A percentile compares a stretch with the other conserved stretches of the same genome.
These are phyloP conservation scores for Drosophila mercatorum DNA, from an alignment of 2,888 invertebrate species.

Conservation along the genomic window DNA sequence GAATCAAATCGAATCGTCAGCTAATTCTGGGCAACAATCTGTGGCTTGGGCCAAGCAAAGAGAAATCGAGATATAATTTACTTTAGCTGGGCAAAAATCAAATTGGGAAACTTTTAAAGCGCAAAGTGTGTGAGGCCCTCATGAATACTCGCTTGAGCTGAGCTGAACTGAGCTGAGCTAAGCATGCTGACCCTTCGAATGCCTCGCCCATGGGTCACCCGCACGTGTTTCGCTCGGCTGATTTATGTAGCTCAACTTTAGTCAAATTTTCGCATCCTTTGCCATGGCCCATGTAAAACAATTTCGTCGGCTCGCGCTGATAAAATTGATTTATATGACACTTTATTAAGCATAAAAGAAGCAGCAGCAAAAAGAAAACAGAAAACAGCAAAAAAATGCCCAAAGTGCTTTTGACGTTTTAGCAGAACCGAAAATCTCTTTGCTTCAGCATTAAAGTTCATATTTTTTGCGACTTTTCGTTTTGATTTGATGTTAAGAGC, in stretches of 20 bases:
- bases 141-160: slow-evolving; percentile 29
- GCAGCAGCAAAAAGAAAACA: background rate
- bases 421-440: background rate
- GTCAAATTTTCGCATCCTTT: slow-evolving; percentile 33
- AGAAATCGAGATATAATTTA: background rate
- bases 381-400: background rate
- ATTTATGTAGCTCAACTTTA: slow-evolving; percentile 64
- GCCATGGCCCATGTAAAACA: slow-evolving; percentile 29
- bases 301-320: slow-evolving; percentile 34
- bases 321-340: slow-evolving; percentile 67
- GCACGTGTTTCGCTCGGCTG: slow-evolving; percentile 60
- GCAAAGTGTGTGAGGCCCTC: slow-evolving; percentile 12
- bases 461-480: background rate
- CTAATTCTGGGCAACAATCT: background rate
- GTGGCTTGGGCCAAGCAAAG: background rate
- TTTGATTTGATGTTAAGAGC: background rate
- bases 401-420: slow-evolving; percentile 13
- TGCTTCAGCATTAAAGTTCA: background rate
- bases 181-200: slow-evolving; percentile 37
- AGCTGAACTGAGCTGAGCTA: slow-evolving; percentile 32
- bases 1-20: background rate
- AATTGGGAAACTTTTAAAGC: slow-evolving; percentile 22
- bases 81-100: background rate
- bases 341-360: slow-evolving; percentile 30
- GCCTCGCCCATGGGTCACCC: slow-evolving; percentile 11